phyloP scores from a whole-genome alignment of 2,888 invertebrate species.

The Lycocerus yunnanus region DNA sequence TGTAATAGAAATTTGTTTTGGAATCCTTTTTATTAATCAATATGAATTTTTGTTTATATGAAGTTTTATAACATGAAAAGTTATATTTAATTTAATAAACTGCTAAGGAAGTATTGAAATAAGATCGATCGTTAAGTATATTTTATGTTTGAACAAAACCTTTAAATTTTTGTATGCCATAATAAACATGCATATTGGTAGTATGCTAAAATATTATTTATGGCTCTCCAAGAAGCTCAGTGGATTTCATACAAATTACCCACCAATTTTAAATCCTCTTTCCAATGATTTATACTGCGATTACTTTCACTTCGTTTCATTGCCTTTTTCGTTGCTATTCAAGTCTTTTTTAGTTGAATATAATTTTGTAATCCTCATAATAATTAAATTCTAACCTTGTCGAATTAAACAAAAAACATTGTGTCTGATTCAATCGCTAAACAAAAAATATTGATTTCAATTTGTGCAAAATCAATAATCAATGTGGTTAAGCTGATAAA shows the following conservation, averaged over 20 bases:
- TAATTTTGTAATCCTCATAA: constrained; percentile 13
- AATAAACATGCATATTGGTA: constrained; percentile 22
- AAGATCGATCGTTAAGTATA: background rate
- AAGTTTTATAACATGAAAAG: too few species aligned
- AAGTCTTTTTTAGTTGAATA: constrained; percentile 19
- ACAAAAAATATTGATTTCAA: background rate
- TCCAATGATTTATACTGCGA: constrained; percentile 29
- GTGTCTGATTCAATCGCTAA: background rate
- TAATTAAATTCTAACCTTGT: constrained; percentile 10
- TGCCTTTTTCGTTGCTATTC: constrained; percentile 21
- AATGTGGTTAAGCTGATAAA: constrained; percentile 12
- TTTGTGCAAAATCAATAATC: background rate
- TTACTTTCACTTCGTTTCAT: constrained; percentile 27
- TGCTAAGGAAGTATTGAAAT: background rate
- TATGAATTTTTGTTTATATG: too few species aligned
- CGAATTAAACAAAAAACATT: background rate
- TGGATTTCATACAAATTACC: constrained; percentile 33
- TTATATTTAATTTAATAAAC: background rate
- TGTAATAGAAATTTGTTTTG: too few species aligned
- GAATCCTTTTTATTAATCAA: too few species aligned
- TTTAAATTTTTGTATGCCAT: constrained; percentile 2
- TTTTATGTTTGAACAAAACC: background rate
- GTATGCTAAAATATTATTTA: constrained; percentile 26
- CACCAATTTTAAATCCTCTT: constrained; percentile 32
- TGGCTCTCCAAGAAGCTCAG: constrained; percentile 27